Conservation (phyloP, 2,888 invertebrate species). For the Chorisops tibialis region DNA sequence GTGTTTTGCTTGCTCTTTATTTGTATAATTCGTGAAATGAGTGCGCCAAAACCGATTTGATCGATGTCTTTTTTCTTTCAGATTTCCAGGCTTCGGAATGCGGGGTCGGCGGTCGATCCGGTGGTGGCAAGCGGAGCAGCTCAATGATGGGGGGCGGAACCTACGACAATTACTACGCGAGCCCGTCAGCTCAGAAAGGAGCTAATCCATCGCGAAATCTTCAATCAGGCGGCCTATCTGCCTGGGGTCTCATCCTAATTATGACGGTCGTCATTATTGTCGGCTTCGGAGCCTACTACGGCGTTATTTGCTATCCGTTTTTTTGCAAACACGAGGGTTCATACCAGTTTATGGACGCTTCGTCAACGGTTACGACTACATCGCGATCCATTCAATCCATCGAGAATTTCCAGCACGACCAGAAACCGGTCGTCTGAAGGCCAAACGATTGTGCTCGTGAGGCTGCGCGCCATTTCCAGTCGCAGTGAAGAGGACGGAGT, state of each 20-base stretch:
- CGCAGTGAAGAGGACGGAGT: no score
- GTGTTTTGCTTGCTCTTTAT: constrained; percentile 15
- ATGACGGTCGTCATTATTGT: constrained; percentile 55
- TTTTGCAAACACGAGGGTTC: constrained; percentile 54
- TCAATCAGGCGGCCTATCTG: constrained; percentile 55
- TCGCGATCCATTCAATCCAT: constrained; percentile 51
- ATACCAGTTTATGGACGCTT: constrained; percentile 50
- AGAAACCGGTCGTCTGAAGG: constrained; percentile 1
- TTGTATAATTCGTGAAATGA: background rate
- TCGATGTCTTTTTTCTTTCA: constrained; percentile 28
- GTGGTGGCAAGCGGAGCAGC: background rate
- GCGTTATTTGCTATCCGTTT: constrained; percentile 64
- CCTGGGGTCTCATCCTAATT: constrained; percentile 63
- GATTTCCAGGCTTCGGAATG: constrained; percentile 35
- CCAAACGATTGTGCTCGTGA: background rate
- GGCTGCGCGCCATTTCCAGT: background rate
- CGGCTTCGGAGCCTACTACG: constrained; percentile 59
- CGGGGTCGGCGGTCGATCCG: constrained; percentile 34
- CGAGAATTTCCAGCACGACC: constrained; percentile 42
- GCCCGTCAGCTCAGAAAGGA: background rate
- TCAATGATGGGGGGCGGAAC: background rate
- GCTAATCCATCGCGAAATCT: background rate
- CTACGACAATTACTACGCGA: constrained; percentile 1
- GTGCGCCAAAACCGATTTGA: background rate
- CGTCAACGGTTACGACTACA: constrained; percentile 50